These are phyloP conservation scores for Pachliopta kotzebuea DNA, from an alignment of 2,888 invertebrate genomes.

Conservation along the genomic window DNA sequence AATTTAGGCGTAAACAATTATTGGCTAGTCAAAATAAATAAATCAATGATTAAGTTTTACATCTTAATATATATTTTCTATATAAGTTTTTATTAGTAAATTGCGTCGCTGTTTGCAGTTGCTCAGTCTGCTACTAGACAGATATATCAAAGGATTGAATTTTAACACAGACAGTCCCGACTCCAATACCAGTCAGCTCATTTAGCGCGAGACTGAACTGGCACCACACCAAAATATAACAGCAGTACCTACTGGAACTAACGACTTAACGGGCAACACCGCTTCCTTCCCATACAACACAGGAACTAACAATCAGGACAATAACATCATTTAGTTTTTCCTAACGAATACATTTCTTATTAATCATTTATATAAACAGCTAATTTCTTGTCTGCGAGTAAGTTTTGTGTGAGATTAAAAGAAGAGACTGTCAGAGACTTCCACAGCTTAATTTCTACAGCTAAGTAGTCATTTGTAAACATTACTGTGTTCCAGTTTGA, in stretches of 20 bases:
- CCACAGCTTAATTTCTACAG: too few species aligned
- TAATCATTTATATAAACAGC: background rate
- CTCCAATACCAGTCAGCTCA: slow-evolving; percentile 7
- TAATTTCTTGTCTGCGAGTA: background rate
- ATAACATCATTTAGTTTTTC: background rate
- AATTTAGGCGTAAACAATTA: too few species aligned
- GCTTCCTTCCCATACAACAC: background rate
- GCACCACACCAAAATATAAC: slow-evolving; percentile 17
- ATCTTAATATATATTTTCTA: too few species aligned
- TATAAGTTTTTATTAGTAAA: too few species aligned
- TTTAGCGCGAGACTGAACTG: slow-evolving; percentile 11
- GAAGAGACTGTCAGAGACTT: background rate
- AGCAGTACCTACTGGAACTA: slow-evolving; percentile 11
- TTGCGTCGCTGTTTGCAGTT: too few species aligned
- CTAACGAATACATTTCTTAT: background rate
- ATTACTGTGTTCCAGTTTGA: too few species aligned
- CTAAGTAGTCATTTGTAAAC: too few species aligned
- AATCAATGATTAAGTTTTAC: too few species aligned
- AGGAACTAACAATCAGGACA: background rate
- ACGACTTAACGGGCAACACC: slow-evolving; percentile 9
- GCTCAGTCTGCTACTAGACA: too few species aligned
- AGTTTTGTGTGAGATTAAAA: background rate
- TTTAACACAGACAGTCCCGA: background rate
- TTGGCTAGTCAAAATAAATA: too few species aligned
- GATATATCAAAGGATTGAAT: background rate